A percentile compares a stretch with the other conserved stretches of the same genome.
Evolutionary conservation across 2,888 invertebrate species (phyloP).

Genomic region (Napeogenes inachia): DNA sequence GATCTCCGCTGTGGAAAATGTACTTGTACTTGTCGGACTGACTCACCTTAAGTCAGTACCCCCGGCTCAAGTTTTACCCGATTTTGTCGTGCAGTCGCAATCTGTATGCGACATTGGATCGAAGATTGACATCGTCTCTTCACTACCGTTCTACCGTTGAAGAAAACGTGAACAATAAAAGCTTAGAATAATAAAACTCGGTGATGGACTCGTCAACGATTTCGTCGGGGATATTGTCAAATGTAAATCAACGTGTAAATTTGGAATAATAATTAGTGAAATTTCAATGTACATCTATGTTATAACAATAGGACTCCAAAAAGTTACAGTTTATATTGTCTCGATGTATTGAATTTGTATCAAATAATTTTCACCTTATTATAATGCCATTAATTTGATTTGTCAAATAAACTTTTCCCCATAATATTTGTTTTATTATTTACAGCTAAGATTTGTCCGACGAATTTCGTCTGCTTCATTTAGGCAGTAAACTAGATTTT

Average conservation of each 20-base stretch:
- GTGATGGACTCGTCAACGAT: conserved; percentile 8
- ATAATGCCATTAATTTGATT: conserved; percentile 49
- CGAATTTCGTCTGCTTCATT: no score
- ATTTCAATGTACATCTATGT: conserved; percentile 5
- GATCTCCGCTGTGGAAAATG: conserved; percentile 26
- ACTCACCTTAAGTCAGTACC: not conserved
- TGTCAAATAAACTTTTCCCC: conserved; percentile 66
- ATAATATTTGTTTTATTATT: conserved; percentile 35
- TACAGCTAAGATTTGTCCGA: not conserved
- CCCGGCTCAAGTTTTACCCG: not conserved
- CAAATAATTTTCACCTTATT: conserved; percentile 24
- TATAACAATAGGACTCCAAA: conserved; percentile 7
- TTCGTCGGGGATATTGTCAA: conserved; percentile 12
- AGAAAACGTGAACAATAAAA: conserved; percentile 19
- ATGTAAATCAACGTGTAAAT: conserved; percentile 6
- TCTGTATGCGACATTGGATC: not conserved
- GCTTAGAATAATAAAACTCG: conserved; percentile 8
- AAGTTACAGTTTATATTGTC: conserved; percentile 24
- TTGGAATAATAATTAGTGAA: conserved; percentile 6
- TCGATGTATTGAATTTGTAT: conserved; percentile 26
- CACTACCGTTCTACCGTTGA: conserved; percentile 9
- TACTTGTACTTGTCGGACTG: conserved; percentile 15
- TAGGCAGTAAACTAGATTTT: no score
- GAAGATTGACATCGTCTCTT: not conserved
- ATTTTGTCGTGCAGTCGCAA: conserved; percentile 4